These are phyloP conservation scores for Ophion obscuratus DNA, from an alignment of 2,888 invertebrate species.

Conservation along the genomic window DNA sequence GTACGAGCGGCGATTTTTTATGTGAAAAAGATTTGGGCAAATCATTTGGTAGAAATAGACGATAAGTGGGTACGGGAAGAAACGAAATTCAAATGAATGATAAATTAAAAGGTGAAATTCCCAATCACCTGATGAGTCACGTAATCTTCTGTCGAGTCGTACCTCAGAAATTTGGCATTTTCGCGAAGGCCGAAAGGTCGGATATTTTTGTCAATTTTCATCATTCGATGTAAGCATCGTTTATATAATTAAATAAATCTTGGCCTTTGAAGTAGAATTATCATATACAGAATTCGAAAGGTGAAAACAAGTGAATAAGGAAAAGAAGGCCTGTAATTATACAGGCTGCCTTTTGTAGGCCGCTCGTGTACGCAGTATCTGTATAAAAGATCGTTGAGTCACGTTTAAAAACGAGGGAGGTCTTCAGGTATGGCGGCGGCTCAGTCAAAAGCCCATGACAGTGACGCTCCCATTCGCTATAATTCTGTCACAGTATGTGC, in stretches of 20 bases:
- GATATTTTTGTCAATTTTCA: too few relatives aligned
- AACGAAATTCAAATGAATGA: background rate
- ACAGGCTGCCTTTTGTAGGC: constrained; percentile 75
- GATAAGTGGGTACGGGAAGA: background rate
- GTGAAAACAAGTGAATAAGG: background rate
- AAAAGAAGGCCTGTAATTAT: constrained; percentile 71
- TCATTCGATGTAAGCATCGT: background rate
- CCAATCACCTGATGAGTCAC: background rate
- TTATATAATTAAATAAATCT: background rate
- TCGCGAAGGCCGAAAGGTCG: background rate
- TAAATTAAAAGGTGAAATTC: background rate
- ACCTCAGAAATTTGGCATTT: background rate
- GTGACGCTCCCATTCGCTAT: constrained; percentile 61
- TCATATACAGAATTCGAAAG: background rate
- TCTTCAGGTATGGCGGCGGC: constrained; percentile 47
- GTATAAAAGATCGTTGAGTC: constrained; percentile 64
- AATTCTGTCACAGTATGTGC: constrained; percentile 15
- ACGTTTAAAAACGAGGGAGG: constrained; percentile 65
- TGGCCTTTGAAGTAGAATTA: background rate
- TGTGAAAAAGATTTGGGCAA: too few relatives aligned
- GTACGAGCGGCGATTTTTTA: background rate
- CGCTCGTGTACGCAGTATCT: constrained; percentile 22
- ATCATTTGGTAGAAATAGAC: background rate
- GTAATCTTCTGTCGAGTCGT: background rate
- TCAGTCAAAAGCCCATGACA: constrained; percentile 53